Evolutionary conservation across 2,797 vertebrate species (phyloP), one percentile per base, ranked within the genome.

Genomic region (Sebastes umbrosus): DNA sequence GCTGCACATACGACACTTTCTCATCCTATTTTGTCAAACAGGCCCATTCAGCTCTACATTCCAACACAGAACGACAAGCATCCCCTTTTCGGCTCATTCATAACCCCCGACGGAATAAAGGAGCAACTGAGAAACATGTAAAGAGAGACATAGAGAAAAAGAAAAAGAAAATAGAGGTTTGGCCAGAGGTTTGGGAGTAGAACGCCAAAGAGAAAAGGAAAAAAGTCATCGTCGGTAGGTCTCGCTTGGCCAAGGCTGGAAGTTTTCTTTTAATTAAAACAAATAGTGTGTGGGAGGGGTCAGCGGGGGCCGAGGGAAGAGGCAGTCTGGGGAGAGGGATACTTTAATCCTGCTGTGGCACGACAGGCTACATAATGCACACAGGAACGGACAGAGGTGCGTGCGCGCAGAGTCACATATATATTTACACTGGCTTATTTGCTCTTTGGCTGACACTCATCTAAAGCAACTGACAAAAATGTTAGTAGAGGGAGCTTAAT

Each of bases 251-350:
- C 67, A 69, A 81, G 83, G 83, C 77, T 87, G 83, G 90, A 93
- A 90, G 85, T 92, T 95, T 92, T 93, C 87, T 89, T 95, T 94
- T 94, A 94, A 95, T 95, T 94, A 95, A 95, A 94, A 92, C 91
- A 95, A 95, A 95, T 91, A 95, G 69, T 57, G 85, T 67, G 84
- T 88, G 88, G 92, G 91, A 91, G 84, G 90, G 88, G 90, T 84
- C 69, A 31, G 20, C 8, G 36, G 78, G 73, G 82, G 84, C 85
- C 24, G 73, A 79, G 74, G 77, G 85, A 86, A 73, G 87, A 87
- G 85, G 78, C 79, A 85, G 84, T 87, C 86, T 75, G 52, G 76
- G 84, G 89, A 90, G 85, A 92, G 69, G 89, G 90, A 95, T 93
- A 92, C 91, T 94, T 93, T 94, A 95, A 95, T 95, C 93, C 93